Conservation (phyloP, 2,888 invertebrate species). For the Drosophila fungiperda region DNA sequence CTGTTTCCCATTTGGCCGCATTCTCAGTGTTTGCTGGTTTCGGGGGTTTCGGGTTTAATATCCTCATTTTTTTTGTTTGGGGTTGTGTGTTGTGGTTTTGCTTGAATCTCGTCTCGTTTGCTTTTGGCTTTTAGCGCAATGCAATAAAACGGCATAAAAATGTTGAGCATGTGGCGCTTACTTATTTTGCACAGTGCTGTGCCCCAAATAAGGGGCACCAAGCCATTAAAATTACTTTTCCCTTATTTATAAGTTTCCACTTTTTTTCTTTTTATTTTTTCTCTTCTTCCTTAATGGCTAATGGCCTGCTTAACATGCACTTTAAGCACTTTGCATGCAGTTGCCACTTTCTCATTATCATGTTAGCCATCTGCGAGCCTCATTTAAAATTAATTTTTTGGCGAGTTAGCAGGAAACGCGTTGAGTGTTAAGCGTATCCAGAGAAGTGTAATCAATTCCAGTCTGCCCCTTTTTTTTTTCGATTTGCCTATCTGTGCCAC, state of each 20-base stretch:
- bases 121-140: constrained; percentile 67
- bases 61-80: neutral
- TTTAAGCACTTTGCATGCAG: neutral
- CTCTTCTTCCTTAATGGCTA: neutral
- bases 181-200: constrained; percentile 54
- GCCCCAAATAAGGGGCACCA: neutral
- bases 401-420: neutral
- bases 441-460: constrained; percentile 3
- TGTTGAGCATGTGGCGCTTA: constrained; percentile 76
- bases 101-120: constrained; percentile 40
- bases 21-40: constrained; percentile 31
- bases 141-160: constrained; percentile 78
- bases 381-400: neutral
- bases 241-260: neutral
- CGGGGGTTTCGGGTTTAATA: too few species aligned
- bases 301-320: neutral
- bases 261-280: neutral
- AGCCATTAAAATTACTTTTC: neutral
- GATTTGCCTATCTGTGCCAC: constrained; percentile 16
- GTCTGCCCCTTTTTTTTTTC: neutral
- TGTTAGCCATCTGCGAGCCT: neutral
- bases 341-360: neutral
- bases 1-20: constrained; percentile 11
- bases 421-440: neutral
- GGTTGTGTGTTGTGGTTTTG: constrained; percentile 16